Base-by-base conservation (phyloP, 2,113 vertebrate species). In the Meleagris gallopavo region DNA sequence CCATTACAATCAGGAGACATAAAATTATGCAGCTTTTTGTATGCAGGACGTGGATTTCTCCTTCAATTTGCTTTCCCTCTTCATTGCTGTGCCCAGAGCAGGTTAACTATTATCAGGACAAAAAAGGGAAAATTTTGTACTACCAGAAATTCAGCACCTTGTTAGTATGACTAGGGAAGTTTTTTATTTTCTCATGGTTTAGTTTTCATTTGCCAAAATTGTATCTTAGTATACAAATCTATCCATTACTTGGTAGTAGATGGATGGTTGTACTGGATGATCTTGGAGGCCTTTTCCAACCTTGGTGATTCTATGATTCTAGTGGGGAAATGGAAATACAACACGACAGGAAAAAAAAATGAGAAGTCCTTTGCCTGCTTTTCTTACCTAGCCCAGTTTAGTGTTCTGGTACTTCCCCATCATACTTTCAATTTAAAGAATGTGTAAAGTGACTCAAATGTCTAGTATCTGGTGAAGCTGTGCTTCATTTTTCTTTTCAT, bases 141-240 rank as follows among this genome's bases (percentile, higher is more conserved):
- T 19, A 27, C 24, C 52, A 34, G 32, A 8, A 38, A 10, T 24
- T 14, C 34, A 43, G 10, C 34, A 17, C 8, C 6, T 10, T 58
- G 2, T 46, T 40, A 29, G 3, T 46, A 14, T 69, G 38, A 15
- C 61, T 38, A 20, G 3, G 1, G 1, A 11, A 69, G 61, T 11
- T 54, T 65, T 69, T 25, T 25, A 24, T 50, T 50, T 64, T 64
- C 67, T 65, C 54, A 8, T 43, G 21, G 4, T 0, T 65, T 27
- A 55, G 11, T 30, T 65, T 19, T 10, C 18, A 25, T 50, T 61
- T 27, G 18, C 48, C 41, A 48, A 29, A 45, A 2, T 0, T 25
- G 57, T 52, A 30, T 64, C 0, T 0, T 25, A 13, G 40, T 1
- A 13, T 34, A 11, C 29, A 41, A 25, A 46, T 64, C 34, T 41